Evolutionary conservation across 2,113 vertebrate species (phyloP).

Genomic region (Hirundichthys speculiger): DNA sequence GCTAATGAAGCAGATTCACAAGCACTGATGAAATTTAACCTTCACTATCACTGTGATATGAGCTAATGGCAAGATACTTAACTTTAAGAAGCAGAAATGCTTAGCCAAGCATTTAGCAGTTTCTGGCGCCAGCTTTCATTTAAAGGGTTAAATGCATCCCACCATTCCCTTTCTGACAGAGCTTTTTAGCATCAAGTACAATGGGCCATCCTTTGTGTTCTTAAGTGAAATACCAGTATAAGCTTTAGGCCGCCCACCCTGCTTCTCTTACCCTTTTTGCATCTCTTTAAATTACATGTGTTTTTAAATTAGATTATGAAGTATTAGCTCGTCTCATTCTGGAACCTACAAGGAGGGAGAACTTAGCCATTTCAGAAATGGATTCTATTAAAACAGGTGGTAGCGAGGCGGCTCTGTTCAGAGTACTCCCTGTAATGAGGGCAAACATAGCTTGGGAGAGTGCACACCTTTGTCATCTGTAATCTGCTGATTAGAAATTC

Average conservation of each 20-base stretch:
- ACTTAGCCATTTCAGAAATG: slow-evolving; percentile 84
- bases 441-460: slow-evolving; percentile 69
- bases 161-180: slow-evolving; percentile 62
- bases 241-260: slow-evolving; percentile 54
- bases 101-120: slow-evolving; percentile 64
- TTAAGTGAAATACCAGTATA: slow-evolving; percentile 76
- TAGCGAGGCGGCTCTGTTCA: slow-evolving; percentile 73
- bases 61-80: slow-evolving; percentile 65
- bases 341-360: slow-evolving; percentile 72
- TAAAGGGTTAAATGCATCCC: slow-evolving; percentile 69
- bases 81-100: slow-evolving; percentile 58
- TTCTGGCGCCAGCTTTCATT: slow-evolving; percentile 58
- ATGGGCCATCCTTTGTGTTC: slow-evolving; percentile 67
- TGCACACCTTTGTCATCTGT: slow-evolving; percentile 82
- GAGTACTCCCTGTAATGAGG: slow-evolving; percentile 83
- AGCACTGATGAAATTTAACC: slow-evolving; percentile 59
- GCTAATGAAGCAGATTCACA: slow-evolving; percentile 43
- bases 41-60: slow-evolving; percentile 55
- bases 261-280: slow-evolving; percentile 69
- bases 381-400: slow-evolving; percentile 85
- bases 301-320: slow-evolving; percentile 86
- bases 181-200: slow-evolving; percentile 72
- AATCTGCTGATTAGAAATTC: slow-evolving; percentile 82
- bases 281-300: slow-evolving; percentile 84
- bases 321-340: slow-evolving; percentile 81